phyloP scores from a whole-genome alignment of 2,797 vertebrate species.

The Pipistrellus kuhlii region DNA sequence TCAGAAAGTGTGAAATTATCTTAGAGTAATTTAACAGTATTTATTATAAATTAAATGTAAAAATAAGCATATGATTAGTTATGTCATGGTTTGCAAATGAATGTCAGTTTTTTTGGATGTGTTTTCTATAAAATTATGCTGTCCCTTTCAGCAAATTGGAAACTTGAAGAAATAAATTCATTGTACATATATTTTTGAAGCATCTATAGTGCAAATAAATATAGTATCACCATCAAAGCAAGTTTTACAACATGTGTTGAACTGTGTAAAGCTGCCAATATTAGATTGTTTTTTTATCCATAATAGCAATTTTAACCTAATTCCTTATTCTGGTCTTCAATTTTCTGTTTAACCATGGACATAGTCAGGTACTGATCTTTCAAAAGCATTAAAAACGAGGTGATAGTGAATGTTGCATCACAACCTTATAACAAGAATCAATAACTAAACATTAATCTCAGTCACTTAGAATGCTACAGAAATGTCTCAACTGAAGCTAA shows the following conservation, averaged over 20 bases:
- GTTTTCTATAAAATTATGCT: constrained; percentile 84
- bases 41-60: constrained; percentile 60
- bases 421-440: constrained; percentile 33
- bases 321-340: constrained; percentile 36
- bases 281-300: not conserved
- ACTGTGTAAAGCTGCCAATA: constrained; percentile 11
- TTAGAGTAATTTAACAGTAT: constrained; percentile 65
- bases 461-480: constrained; percentile 17
- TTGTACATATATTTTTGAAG: constrained; percentile 48
- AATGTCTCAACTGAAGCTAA: constrained; percentile 37
- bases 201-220: constrained; percentile 29
- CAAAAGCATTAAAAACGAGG: not conserved
- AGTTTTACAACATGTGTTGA: constrained; percentile 21
- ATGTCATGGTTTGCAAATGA: constrained; percentile 77
- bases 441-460: not conserved
- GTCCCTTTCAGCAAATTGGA: constrained; percentile 57
- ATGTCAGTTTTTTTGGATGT: constrained; percentile 15
- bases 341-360: not conserved
- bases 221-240: constrained; percentile 7
- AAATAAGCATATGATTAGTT: constrained; percentile 75
- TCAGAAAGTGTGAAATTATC: constrained; percentile 38
- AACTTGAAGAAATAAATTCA: constrained; percentile 48
- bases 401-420: not conserved
- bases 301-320: not conserved
- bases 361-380: not conserved